Conservation (phyloP, 2,888 invertebrate species). For the Scelioninae gen. 1 region DNA sequence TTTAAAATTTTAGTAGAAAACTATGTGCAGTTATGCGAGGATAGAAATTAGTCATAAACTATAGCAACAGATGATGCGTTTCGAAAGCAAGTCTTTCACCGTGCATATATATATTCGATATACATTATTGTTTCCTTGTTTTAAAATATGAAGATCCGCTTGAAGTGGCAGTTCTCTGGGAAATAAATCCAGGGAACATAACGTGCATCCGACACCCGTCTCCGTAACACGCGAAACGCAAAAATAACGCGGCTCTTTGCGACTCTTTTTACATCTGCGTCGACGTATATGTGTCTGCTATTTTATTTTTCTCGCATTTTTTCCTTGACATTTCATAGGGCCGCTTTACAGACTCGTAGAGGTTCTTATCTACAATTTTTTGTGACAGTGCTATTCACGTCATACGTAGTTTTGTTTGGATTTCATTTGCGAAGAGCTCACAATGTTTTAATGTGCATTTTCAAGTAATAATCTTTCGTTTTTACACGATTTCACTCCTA, state of each 20-base stretch:
- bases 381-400: slow-evolving; percentile 25
- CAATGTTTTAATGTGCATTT: slow-evolving; percentile 15
- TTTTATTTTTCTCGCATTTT: slow-evolving; percentile 40
- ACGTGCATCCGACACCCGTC: slow-evolving; percentile 30
- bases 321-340: no score
- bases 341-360: slow-evolving; percentile 32
- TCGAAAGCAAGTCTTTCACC: slow-evolving; percentile 5
- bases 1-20: no score
- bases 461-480: slow-evolving; percentile 4
- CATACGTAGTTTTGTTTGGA: slow-evolving; percentile 29
- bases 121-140: slow-evolving; percentile 35
- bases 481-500: background rate
- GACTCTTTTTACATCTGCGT: slow-evolving; percentile 40
- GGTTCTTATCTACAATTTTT: slow-evolving; percentile 37
- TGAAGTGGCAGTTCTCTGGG: slow-evolving; percentile 36
- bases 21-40: background rate
- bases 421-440: slow-evolving; percentile 28
- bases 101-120: background rate
- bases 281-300: slow-evolving; percentile 21
- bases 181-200: slow-evolving; percentile 50
- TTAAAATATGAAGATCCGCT: slow-evolving; percentile 42
- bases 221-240: slow-evolving; percentile 24
- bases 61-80: slow-evolving; percentile 28
- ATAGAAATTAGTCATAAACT: slow-evolving; percentile 18
- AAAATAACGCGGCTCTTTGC: slow-evolving; percentile 49